Conservation (phyloP, 2,797 vertebrate genomes). For the Scolopax rusticola region DNA sequence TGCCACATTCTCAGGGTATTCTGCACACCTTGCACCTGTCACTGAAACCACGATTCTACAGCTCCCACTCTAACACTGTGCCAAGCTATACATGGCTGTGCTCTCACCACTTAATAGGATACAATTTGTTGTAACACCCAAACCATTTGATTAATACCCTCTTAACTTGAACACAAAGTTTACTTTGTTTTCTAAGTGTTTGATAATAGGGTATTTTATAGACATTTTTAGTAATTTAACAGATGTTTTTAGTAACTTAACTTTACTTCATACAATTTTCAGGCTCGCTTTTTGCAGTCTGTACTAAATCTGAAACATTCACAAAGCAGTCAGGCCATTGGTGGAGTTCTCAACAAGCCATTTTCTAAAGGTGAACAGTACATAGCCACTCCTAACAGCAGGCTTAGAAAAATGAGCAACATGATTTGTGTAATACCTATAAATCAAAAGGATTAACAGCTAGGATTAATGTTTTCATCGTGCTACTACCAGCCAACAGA, state of each 20-base stretch:
- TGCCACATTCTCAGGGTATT: neutral
- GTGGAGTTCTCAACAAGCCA: constrained; percentile 1
- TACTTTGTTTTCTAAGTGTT: neutral
- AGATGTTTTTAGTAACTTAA: neutral
- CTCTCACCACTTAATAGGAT: neutral
- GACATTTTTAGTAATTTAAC: neutral
- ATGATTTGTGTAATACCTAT: neutral
- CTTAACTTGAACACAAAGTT: neutral
- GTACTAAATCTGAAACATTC: constrained; percentile 24
- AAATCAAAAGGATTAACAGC: neutral
- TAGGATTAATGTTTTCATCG: neutral
- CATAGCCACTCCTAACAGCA: neutral
- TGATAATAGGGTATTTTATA: neutral
- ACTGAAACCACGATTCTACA: neutral
- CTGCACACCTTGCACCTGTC: neutral
- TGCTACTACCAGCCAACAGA: neutral
- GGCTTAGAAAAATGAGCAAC: neutral
- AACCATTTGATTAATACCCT: neutral
- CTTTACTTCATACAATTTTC: constrained; percentile 35
- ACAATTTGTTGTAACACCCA: neutral
- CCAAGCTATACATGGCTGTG: neutral
- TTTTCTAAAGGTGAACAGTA: neutral
- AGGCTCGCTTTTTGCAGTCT: constrained; percentile 29
- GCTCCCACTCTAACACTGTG: neutral
- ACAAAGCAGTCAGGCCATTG: constrained; percentile 40